A percentile compares a stretch with the other conserved stretches of the same genome.
Evolutionary conservation across 2,113 vertebrate species (phyloP).

Genomic region (Pteropus alecto): DNA sequence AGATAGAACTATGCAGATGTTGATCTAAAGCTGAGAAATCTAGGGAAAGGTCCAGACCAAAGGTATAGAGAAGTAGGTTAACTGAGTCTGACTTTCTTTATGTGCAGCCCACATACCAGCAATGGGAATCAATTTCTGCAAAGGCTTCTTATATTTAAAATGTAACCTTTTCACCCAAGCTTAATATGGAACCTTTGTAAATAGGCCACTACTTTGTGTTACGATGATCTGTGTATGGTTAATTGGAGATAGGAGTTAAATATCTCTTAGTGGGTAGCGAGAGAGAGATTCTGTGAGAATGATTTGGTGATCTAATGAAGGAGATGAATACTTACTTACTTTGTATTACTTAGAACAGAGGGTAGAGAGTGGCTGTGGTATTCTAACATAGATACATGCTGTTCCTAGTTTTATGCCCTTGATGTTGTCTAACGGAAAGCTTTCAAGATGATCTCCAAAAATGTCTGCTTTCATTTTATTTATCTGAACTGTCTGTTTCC

Average conservation of each 20-base stretch:
- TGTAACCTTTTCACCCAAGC: neutral
- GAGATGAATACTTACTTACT: constrained; percentile 64
- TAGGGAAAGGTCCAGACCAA: neutral
- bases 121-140: constrained; percentile 3
- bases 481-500: constrained; percentile 86
- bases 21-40: neutral
- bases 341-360: constrained; percentile 54
- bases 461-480: constrained; percentile 90
- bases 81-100: neutral
- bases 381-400: constrained; percentile 77
- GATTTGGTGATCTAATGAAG: constrained; percentile 66
- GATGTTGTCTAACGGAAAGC: constrained; percentile 95
- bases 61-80: neutral
- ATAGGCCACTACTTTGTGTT: constrained; percentile 6
- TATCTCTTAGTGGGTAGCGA: neutral
- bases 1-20: neutral
- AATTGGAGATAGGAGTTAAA: neutral
- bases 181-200: constrained; percentile 1
- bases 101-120: neutral
- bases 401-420: constrained; percentile 86
- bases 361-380: constrained; percentile 51
- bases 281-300: neutral
- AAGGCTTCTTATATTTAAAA: neutral
- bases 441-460: constrained; percentile 90
- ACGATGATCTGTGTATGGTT: neutral